These are phyloP conservation scores for Galaxea fascicularis DNA, from an alignment of 92 coral and sea anemone genomes.

Conservation along the genomic window DNA sequence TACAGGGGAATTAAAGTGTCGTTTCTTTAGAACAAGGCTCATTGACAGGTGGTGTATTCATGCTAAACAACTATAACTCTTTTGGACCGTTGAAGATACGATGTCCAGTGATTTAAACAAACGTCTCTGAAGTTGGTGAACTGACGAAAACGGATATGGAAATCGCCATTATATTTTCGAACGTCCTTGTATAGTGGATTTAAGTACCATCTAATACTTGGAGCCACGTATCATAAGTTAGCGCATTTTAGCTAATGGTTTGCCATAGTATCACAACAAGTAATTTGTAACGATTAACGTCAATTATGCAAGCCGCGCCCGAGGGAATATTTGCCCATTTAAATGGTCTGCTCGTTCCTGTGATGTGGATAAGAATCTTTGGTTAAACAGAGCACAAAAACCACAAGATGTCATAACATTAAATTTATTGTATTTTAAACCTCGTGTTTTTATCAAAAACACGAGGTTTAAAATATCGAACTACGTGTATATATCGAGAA, in stretches of 20 bases:
- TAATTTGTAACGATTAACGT: neutral
- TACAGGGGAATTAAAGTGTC: slow-evolving; percentile 33
- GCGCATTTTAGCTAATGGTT: no score
- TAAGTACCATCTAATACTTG: neutral
- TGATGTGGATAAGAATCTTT: no score
- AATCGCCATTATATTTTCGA: neutral
- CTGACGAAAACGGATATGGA: neutral
- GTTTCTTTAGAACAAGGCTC: slow-evolving; percentile 6
- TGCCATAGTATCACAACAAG: neutral
- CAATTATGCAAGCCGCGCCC: neutral
- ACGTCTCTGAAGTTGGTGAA: neutral
- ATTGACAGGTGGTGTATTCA: slow-evolving; percentile 37
- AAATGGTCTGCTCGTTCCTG: no score
- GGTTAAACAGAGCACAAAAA: no score
- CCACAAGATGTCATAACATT: no score
- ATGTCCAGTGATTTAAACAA: neutral
- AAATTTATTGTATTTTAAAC: no score
- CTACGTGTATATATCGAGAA: no score
- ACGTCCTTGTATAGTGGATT: neutral
- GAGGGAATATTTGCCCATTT: neutral
- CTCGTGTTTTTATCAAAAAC: no score
- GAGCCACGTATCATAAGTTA: neutral
- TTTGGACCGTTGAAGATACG: slow-evolving; percentile 39
- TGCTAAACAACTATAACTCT: slow-evolving; percentile 12
- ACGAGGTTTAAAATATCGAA: no score